Base-by-base conservation (phyloP, 1,140 invertebrate genomes). In the Nomia melanderi region DNA sequence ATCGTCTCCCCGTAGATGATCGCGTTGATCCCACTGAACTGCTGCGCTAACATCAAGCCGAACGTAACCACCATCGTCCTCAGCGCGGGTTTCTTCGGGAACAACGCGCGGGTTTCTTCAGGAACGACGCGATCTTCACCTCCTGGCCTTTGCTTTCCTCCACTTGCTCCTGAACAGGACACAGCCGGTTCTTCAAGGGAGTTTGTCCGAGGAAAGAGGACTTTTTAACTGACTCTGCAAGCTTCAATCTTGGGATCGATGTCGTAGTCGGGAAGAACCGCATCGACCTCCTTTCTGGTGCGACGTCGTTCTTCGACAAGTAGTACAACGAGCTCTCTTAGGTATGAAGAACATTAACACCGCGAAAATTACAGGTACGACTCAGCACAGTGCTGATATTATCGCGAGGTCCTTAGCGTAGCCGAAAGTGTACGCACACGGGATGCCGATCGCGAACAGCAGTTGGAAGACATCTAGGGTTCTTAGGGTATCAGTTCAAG, bases 11-110 rank as follows among this genome's bases (percentile, higher is more conserved):
- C 94, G 87, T 97, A 97, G 79, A 97, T 95, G 20, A 98, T 95
- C 6, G 95, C 95, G 85, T 97, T 97, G 62, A 98, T 96, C 41
- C 97, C 96, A 77, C 95, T 95, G 56, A 97, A 92, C 89, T 98
- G 94, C 80, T 95, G 94, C 86, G 94, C 90, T 79, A 93, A 90
- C 94, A 95, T 94, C 76, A 90, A 60, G 17, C 87, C 88, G 31
- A 81, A 88, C 5, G 86, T 85, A n/a, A 88, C 33, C 0, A 12
- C 56, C 53, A 89, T 27, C 17, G 53, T 79, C 70, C 85, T 88
- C 53, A 77, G 4, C 2, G 84, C 56, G 0, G 86, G 79, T 39
- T 44, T 78, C n/a, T 77, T 83, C 53, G n/a, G n/a, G n/a, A n/a
- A n/a, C n/a, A n/a, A n/a, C n/a, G 1, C 2, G 84, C 53, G 0